Evolutionary conservation across 2,888 invertebrate species (phyloP).

Genomic region (Lordiphosa fenestrarum): DNA sequence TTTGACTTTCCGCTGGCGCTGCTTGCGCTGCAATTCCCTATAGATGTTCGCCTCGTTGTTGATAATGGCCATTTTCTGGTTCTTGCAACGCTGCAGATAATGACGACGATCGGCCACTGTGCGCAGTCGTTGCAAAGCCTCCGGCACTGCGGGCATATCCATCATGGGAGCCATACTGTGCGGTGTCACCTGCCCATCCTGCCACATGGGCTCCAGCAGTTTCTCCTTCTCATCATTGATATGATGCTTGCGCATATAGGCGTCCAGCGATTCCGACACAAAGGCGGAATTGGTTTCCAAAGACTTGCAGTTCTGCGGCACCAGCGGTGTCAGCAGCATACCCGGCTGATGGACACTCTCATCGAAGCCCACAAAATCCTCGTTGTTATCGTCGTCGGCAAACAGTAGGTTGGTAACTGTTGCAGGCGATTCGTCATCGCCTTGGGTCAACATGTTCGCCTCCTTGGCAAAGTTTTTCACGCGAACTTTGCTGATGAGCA

Average conservation of each 20-base stretch:
- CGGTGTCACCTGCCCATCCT: slow-evolving; percentile 76
- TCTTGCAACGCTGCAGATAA: slow-evolving; percentile 78
- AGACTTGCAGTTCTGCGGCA: slow-evolving; percentile 56
- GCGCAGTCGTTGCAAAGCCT: slow-evolving; percentile 79
- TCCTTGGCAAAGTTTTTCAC: slow-evolving; percentile 54
- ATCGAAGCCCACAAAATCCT: slow-evolving; percentile 78
- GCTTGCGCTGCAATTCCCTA: slow-evolving; percentile 76
- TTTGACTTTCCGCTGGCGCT: slow-evolving; percentile 72
- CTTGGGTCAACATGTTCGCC: slow-evolving; percentile 12
- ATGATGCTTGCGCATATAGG: slow-evolving; percentile 81
- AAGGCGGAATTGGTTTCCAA: slow-evolving; percentile 79
- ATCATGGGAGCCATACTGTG: slow-evolving; percentile 75
- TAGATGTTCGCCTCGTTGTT: slow-evolving; percentile 80
- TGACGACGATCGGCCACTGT: slow-evolving; percentile 82
- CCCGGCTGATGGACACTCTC: slow-evolving; percentile 75
- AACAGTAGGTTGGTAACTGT: neutral
- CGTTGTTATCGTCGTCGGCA: slow-evolving; percentile 44
- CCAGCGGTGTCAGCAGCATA: slow-evolving; percentile 78
- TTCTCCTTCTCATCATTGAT: slow-evolving; percentile 58
- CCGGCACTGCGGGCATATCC: slow-evolving; percentile 77
- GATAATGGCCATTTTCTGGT: slow-evolving; percentile 78
- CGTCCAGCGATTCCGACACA: slow-evolving; percentile 81
- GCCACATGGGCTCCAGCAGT: slow-evolving; percentile 45
- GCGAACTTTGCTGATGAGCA: slow-evolving; percentile 76
- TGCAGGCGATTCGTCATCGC: slow-evolving; percentile 3